Evolutionary conservation across 2,888 invertebrate species (phyloP), one percentile per base, ranked within the genome.

Genomic region (Trissonchulus sp.): DNA sequence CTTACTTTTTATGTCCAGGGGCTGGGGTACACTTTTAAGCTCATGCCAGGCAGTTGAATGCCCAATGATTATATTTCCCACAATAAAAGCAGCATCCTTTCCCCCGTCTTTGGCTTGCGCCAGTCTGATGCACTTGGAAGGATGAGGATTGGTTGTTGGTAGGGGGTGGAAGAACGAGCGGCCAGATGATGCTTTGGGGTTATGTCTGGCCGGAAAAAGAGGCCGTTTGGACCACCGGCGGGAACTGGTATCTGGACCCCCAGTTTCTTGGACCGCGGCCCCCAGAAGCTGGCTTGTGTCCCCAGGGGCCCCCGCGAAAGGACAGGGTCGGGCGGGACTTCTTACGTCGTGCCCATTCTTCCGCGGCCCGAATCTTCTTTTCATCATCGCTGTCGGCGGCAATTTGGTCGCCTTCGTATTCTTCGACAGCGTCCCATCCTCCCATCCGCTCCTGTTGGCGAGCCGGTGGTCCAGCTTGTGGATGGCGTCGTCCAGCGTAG

Each of bases 361-460:
- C 60, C 18, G 60, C 60, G n/a, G 60, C 60, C 60, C 60, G 18
- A 60, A 60, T 60, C n/a, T 60, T 60, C 60, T 60, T 60, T n/a
- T 60, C 60, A n/a, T 60, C 60, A n/a, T 60, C 60, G 18, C 18
- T 18, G n/a, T 60, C n/a, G 18, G 18, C 60, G n/a, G 60, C 60
- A 18, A 60, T 18, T 18, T 60, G 18, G n/a, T 60, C 60, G n/a
- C 60, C 60, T 18, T n/a, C 18, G 60, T 60, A 60, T n/a, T 60
- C 60, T 60, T 60, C n/a, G n/a, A 60, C 60, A n/a, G 60, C 60
- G 60, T 60, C 60, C 60, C 60, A 60, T 18, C 60, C 60, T n/a
- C 18, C 18, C n/a, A 18, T 60, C 18, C n/a, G 18, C 60, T 18
- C 60, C 60, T 18, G 60, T 60, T 60, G 18, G 60, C n/a, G 60